Conservation (phyloP, 1,140 invertebrate species). For the Drosophila nigrodunni region DNA sequence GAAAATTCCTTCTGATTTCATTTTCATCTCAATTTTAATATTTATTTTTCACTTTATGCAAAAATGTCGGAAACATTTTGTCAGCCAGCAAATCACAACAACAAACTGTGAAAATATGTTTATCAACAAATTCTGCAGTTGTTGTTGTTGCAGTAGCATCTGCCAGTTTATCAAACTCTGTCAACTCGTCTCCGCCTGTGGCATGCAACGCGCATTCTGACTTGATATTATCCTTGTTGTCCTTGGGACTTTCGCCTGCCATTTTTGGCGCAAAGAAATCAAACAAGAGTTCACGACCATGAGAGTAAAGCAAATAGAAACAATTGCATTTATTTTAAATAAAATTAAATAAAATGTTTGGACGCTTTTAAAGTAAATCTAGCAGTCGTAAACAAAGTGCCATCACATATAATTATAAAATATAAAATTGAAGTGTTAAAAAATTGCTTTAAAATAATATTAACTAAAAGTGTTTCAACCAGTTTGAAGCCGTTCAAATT, state of each 20-base stretch:
- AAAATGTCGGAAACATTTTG: slow-evolving; percentile 59
- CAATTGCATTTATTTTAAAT: not conserved
- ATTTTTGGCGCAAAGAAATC: too few relatives aligned
- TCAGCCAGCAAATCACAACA: slow-evolving; percentile 52
- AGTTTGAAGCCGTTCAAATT: slow-evolving; percentile 1
- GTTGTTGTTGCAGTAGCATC: slow-evolving; percentile 24
- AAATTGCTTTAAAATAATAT: too few relatives aligned
- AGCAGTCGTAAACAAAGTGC: too few relatives aligned
- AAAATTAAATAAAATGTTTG: too few relatives aligned
- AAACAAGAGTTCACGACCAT: not conserved
- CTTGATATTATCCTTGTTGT: slow-evolving; percentile 2
- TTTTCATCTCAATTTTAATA: slow-evolving; percentile 3
- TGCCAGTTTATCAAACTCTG: slow-evolving; percentile 12
- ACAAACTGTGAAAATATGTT: slow-evolving; percentile 53
- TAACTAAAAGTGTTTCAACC: too few relatives aligned
- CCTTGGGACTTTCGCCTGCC: not conserved
- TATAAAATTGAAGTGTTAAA: too few relatives aligned
- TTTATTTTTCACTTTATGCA: slow-evolving; percentile 43
- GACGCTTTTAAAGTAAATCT: too few relatives aligned
- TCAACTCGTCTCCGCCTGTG: not conserved
- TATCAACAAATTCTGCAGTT: slow-evolving; percentile 50
- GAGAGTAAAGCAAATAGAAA: not conserved
- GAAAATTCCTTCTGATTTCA: slow-evolving; percentile 1
- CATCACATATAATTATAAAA: too few relatives aligned
- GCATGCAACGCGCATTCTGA: slow-evolving; percentile 7